Conservation (phyloP, 2,797 vertebrate genomes). For the Muraenolepis orangiensis region DNA sequence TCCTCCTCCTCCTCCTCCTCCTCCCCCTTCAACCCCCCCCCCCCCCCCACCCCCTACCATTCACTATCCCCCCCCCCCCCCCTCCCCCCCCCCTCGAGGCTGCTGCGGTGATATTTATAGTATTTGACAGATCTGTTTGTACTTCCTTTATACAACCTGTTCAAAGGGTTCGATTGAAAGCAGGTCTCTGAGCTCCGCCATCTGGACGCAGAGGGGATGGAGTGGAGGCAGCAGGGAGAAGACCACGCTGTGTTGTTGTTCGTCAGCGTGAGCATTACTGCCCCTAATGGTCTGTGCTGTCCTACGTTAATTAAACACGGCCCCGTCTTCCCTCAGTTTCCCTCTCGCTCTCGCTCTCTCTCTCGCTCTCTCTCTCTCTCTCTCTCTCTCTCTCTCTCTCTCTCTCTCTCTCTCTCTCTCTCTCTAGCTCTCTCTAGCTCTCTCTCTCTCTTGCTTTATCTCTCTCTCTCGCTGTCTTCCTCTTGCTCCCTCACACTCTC, state of each 20-base stretch:
- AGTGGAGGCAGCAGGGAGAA: constrained; percentile 1
- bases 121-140: constrained; percentile 54
- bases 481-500: constrained; percentile 20
- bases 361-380: neutral
- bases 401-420: neutral
- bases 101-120: constrained; percentile 48
- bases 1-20: neutral
- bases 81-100: constrained; percentile 11
- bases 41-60: neutral
- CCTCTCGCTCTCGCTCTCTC: constrained; percentile 21
- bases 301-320: constrained; percentile 49
- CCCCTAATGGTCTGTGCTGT: constrained; percentile 42
- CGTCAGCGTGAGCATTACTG: constrained; percentile 36
- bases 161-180: constrained; percentile 51
- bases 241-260: constrained; percentile 47
- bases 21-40: neutral
- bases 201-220: constrained; percentile 30
- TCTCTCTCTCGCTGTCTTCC: neutral
- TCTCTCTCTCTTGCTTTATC: constrained; percentile 20
- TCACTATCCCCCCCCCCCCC: neutral
- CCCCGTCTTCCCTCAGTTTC: constrained; percentile 24
- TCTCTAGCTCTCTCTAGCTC: no score
- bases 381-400: neutral
- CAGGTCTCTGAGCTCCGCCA: constrained; percentile 39
- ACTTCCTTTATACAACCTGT: constrained; percentile 58